Base-by-base conservation (phyloP, 35 echinoderm and acorn worm species). In the Strongylocentrotus purpuratus region DNA sequence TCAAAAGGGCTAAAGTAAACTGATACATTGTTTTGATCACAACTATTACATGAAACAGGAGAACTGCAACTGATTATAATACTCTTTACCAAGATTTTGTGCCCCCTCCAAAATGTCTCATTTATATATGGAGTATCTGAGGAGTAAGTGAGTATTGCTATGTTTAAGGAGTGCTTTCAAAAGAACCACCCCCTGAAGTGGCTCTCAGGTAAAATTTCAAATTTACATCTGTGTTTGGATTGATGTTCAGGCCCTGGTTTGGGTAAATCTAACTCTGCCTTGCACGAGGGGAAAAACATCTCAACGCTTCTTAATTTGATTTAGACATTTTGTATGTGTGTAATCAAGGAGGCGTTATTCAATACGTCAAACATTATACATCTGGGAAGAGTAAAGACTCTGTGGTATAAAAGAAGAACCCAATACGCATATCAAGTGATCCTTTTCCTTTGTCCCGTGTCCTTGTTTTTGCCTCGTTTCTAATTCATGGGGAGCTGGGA, bases 321-420 rank as follows among this genome's bases (percentile, higher is more conserved):
- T 89, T 89, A 45, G 87, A 46, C 87, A 35, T 89, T 33, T 89
- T 78, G 65, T 22, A 78, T 78, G 65, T 78, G 32, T 89, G 33
- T 89, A 46, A 89, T 46, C 87, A 89, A 33, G 87, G 87, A 89
- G 33, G 65, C 12, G 87, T 89, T 89, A 89, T 89, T 89, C 87
- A 89, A 89, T 46, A 46, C 87, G 1, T 20, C 2, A 31, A 89
- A 89, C 45, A 45, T 46, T 45, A 89, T 89, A 89, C 87, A 45
- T 17, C 87, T 89, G 87, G 87, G 87, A 89, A 89, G 87, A 78
- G 65, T 22, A n/a, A 89, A 89, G 87, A 20, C 45, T 33, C 87
- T 20, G 33, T 28, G 31, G 45, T 41, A 33, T n/a, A 33, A 46
- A 33, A 55, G 9, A 35, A 91, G 48, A 93, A 58, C 48, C 91